phyloP scores from a whole-genome alignment of 2,797 vertebrate species.

The Neopelma chrysocephalum region DNA sequence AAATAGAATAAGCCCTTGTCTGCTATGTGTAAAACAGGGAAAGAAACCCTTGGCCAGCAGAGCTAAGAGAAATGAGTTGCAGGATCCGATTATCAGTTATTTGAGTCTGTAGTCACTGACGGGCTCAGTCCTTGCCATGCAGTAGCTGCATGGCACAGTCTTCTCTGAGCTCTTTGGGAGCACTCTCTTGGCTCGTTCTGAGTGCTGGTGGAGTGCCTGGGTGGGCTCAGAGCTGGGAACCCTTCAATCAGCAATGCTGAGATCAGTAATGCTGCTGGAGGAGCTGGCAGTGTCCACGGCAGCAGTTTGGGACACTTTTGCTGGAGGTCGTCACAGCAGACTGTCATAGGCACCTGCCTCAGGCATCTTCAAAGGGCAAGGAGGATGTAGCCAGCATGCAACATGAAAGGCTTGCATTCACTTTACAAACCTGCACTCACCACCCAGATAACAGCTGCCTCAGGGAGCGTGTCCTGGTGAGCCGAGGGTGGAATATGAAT shows the following conservation, averaged over 20 bases:
- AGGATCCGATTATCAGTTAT: not conserved
- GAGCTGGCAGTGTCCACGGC: accelerated
- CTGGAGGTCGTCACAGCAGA: not conserved
- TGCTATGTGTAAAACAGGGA: not conserved
- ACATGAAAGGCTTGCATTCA: not conserved
- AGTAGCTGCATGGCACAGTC: accelerated
- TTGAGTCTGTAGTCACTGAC: not conserved
- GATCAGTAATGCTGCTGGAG: not conserved
- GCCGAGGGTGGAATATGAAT: not conserved
- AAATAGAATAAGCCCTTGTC: not conserved
- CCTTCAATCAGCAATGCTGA: not conserved
- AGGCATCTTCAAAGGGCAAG: not conserved
- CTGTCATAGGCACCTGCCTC: not conserved
- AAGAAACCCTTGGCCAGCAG: not conserved
- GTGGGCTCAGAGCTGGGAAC: not conserved
- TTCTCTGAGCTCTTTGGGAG: not conserved
- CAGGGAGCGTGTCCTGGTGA: not conserved
- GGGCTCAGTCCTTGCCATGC: not conserved
- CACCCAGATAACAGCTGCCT: not conserved
- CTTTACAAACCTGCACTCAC: not conserved
- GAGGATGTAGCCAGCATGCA: not conserved
- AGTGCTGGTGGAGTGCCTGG: not conserved
- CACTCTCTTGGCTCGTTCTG: accelerated
- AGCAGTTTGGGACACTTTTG: not conserved
- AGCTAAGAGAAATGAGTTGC: not conserved